Percentiles rank a stretch among this genome's conserved stretches.
Evolutionary conservation across 1,140 invertebrate genomes (phyloP).

Genomic region (Agraylea sexmaculata): DNA sequence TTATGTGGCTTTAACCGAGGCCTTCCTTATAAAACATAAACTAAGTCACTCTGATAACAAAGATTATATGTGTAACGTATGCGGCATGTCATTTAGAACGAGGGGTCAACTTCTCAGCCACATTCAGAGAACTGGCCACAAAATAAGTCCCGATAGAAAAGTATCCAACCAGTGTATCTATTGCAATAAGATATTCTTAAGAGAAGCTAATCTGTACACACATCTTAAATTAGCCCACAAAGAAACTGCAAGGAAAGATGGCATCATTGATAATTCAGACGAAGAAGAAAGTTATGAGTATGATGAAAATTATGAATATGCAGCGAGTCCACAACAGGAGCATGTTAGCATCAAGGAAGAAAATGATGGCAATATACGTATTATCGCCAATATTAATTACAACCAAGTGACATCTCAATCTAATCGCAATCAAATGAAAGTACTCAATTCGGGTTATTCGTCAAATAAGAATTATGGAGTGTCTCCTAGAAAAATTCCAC

Average conservation of each 20-base stretch:
- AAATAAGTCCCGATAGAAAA: slow-evolving; percentile 36
- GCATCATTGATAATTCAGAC: slow-evolving; percentile 50
- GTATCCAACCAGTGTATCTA: slow-evolving; percentile 50
- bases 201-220: slow-evolving; percentile 50
- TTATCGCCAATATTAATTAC: slow-evolving; percentile 37
- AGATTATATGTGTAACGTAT: slow-evolving; percentile 38
- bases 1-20: slow-evolving; percentile 59
- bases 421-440: not conserved
- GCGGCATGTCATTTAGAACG: slow-evolving; percentile 39
- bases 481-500: not conserved
- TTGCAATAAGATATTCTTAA: slow-evolving; percentile 51
- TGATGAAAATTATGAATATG: slow-evolving; percentile 29
- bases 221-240: slow-evolving; percentile 53
- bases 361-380: slow-evolving; percentile 36
- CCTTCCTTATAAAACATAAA: slow-evolving; percentile 52
- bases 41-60: slow-evolving; percentile 38
- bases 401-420: slow-evolving; percentile 14
- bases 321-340: slow-evolving; percentile 19
- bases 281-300: slow-evolving; percentile 34
- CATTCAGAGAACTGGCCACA: slow-evolving; percentile 44
- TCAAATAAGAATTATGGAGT: slow-evolving; percentile 7
- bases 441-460: not conserved
- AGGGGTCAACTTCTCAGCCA: slow-evolving; percentile 38
- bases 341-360: slow-evolving; percentile 31
- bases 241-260: slow-evolving; percentile 44